A percentile compares a stretch with the other conserved stretches of the same genome.
phyloP scores from a whole-genome alignment of 2,797 vertebrate genomes.

The Acanthornis magna region DNA sequence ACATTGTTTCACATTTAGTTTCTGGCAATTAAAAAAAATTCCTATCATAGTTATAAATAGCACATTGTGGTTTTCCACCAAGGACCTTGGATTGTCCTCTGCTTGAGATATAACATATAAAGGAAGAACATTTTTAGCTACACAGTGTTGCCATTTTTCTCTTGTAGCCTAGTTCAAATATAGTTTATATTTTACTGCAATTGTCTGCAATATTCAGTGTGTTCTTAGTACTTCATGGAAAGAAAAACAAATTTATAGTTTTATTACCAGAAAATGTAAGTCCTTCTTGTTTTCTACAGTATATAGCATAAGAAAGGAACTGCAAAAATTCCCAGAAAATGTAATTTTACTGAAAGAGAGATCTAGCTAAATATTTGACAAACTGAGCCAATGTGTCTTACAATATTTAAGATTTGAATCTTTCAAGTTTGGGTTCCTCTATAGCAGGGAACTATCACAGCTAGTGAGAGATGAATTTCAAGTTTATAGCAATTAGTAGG shows the following conservation, averaged over 20 bases:
- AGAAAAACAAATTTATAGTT: neutral
- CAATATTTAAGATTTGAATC: neutral
- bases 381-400: neutral
- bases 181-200: neutral
- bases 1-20: neutral
- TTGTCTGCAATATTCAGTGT: neutral
- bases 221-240: neutral
- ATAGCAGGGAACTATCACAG: neutral
- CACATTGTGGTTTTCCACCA: neutral
- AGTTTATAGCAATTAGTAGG: neutral
- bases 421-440: neutral
- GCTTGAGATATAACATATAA: neutral
- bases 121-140: neutral
- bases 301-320: neutral
- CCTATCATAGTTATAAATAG: neutral
- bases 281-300: neutral
- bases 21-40: neutral
- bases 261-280: neutral
- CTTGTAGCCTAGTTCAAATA: neutral
- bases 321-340: neutral
- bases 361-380: neutral
- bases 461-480: neutral
- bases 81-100: neutral
- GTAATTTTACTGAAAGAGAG: neutral
- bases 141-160: neutral